Conservation (phyloP, 37 sponge, comb jelly and placozoan species). For the Aplysina aerophoba region DNA sequence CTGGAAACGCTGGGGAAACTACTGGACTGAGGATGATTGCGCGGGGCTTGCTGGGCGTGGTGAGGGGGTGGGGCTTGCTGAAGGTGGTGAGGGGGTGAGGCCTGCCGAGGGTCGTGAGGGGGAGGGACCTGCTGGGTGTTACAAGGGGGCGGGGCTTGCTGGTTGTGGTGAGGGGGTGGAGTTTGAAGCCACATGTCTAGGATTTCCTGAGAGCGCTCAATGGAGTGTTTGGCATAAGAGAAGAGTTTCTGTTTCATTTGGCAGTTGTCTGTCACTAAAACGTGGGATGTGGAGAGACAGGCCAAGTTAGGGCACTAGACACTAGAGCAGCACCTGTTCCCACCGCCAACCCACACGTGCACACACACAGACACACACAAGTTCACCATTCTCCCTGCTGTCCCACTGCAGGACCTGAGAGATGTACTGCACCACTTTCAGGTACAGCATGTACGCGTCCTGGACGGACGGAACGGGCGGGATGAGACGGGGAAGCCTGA, state of each 20-base stretch:
- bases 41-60: neutral
- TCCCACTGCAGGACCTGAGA: slow-evolving; percentile 29
- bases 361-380: neutral
- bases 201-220: slow-evolving; percentile 66
- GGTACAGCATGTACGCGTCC: slow-evolving; percentile 63
- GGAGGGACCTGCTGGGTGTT: neutral
- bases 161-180: neutral
- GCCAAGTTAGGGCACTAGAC: neutral
- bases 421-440: slow-evolving; percentile 45
- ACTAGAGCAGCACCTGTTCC: neutral
- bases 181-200: slow-evolving; percentile 34
- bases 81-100: slow-evolving; percentile 20
- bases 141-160: neutral
- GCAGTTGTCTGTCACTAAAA: neutral
- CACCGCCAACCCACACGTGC: too few relatives aligned
- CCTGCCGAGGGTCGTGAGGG: slow-evolving; percentile 3
- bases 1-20: neutral
- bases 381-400: slow-evolving; percentile 38
- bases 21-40: neutral
- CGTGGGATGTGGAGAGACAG: neutral
- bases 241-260: neutral
- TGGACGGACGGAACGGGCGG: neutral
- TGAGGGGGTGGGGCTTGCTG: neutral
- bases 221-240: slow-evolving; percentile 50
- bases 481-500: too few relatives aligned